Conservation (phyloP, 1,140 invertebrate genomes). For the Latrodectus geometricus region DNA sequence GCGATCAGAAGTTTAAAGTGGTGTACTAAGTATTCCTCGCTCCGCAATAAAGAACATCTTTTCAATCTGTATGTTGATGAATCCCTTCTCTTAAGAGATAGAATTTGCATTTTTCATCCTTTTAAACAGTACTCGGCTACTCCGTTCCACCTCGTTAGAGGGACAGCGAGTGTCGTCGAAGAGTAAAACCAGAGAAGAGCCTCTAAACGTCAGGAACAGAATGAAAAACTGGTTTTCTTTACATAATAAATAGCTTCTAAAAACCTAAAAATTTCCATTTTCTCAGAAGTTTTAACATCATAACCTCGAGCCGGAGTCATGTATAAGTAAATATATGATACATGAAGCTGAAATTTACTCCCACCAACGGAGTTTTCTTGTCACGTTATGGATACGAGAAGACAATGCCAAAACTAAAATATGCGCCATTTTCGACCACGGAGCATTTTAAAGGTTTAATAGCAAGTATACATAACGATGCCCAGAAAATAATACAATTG, state of each 20-base stretch:
- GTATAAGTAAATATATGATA: background rate
- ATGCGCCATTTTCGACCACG: background rate
- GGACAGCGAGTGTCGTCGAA: background rate
- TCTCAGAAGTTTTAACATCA: background rate
- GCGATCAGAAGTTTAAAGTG: no score
- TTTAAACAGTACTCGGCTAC: no score
- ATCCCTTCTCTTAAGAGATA: no score
- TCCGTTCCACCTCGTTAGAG: background rate
- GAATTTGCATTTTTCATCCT: no score
- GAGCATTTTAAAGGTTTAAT: no score
- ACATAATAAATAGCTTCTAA: conserved; percentile 1
- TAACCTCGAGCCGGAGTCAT: background rate
- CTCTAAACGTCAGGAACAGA: background rate
- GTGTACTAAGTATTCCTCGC: no score
- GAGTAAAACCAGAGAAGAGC: background rate
- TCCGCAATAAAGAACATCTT: no score
- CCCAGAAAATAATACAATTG: no score
- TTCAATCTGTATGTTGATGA: no score
- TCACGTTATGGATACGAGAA: background rate
- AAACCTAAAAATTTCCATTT: background rate
- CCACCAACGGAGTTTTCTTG: background rate
- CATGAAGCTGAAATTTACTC: background rate
- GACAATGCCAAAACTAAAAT: background rate
- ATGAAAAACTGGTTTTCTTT: conserved; percentile 1
- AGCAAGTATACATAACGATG: no score